phyloP scores from a whole-genome alignment of 2,113 vertebrate species.

The Caretta caretta region DNA sequence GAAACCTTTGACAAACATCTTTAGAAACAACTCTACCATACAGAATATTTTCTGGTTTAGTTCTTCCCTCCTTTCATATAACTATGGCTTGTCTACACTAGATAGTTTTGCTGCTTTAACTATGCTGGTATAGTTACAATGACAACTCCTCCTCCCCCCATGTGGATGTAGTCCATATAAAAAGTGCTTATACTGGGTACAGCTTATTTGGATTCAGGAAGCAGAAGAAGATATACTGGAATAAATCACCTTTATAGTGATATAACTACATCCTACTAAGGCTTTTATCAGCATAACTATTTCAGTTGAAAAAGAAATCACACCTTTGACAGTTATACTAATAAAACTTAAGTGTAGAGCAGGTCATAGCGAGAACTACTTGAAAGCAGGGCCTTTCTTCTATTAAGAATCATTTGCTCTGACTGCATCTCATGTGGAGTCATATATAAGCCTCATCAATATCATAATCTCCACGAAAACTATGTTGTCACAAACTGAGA shows the following conservation, averaged over 20 bases:
- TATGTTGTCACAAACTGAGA: conserved; percentile 64
- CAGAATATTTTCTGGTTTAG: not conserved
- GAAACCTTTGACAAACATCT: conserved; percentile 55
- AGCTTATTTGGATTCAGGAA: conserved; percentile 28
- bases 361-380: conserved; percentile 30
- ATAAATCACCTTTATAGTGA: not conserved
- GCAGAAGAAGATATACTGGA: not conserved
- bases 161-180: not conserved
- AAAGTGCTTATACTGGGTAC: rapidly evolving
- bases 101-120: not conserved
- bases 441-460: conserved; percentile 64
- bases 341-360: not conserved
- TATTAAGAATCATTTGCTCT: conserved; percentile 37
- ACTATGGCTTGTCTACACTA: not conserved
- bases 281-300: not conserved
- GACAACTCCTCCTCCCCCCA: not conserved
- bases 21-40: conserved; percentile 33
- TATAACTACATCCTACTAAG: not conserved
- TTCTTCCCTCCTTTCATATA: not conserved
- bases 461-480: conserved; percentile 59
- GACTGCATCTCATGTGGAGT: conserved; percentile 68
- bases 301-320: conserved; percentile 40
- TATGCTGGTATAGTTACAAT: not conserved
- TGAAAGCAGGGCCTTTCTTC: conserved; percentile 42
- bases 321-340: conserved; percentile 28